These are phyloP conservation scores for Glareola pratincola DNA, from an alignment of 2,113 vertebrate genomes.

Conservation along the genomic window DNA sequence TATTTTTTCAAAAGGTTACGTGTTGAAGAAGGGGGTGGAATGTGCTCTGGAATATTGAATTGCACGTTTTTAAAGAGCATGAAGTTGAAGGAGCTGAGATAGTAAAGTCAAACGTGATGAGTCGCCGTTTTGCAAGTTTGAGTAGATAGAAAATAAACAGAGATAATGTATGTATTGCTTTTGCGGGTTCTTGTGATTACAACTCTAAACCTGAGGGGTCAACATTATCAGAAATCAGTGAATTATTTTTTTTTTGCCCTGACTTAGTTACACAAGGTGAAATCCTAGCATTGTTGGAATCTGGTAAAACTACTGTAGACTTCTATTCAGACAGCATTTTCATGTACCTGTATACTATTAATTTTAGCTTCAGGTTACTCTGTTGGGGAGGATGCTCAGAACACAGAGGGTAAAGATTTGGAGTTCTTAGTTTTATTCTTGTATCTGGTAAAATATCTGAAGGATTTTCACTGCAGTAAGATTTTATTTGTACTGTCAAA, in stretches of 20 bases:
- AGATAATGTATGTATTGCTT: background rate
- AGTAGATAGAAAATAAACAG: background rate
- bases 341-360: background rate
- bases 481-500: background rate
- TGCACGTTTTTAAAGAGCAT: background rate
- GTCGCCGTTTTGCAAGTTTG: background rate
- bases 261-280: background rate
- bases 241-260: background rate
- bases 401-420: background rate
- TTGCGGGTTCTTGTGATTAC: background rate
- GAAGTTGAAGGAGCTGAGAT: background rate
- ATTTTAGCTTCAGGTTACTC: background rate
- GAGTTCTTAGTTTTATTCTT: background rate
- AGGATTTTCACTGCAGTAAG: background rate
- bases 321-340: background rate
- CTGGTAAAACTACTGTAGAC: background rate
- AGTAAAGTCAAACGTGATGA: background rate
- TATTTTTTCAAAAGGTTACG: background rate
- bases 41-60: background rate
- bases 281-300: background rate
- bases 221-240: background rate
- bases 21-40: background rate
- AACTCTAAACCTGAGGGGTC: background rate
- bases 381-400: background rate
- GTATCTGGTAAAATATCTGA: background rate